A percentile compares a stretch with the other conserved stretches of the same genome.
Evolutionary conservation across 2,113 vertebrate genomes (phyloP).

Genomic region (Eonycteris spelaea): DNA sequence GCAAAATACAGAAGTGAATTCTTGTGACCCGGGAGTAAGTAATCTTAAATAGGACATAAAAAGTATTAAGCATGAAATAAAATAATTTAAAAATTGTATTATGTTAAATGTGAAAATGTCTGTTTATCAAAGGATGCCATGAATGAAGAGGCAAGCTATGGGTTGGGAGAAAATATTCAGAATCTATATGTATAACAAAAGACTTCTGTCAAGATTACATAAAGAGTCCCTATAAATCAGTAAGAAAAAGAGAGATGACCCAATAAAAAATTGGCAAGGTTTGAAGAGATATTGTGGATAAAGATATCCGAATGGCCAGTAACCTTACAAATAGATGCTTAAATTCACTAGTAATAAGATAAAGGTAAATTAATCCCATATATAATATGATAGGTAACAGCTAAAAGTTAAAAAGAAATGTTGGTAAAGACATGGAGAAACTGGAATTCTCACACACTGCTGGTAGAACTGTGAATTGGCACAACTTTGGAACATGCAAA

Average conservation of each 20-base stretch:
- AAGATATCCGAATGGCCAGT: background rate
- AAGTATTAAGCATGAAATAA: background rate
- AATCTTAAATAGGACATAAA: background rate
- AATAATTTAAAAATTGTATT: background rate
- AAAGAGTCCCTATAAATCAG: background rate
- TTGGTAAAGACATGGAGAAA: background rate
- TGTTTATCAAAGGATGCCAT: background rate
- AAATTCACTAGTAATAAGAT: background rate
- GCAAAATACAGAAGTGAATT: background rate
- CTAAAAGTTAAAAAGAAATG: background rate
- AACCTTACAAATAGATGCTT: background rate
- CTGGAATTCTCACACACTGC: background rate
- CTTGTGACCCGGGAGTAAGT: background rate
- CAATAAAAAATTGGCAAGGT: background rate
- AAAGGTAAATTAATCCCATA: background rate
- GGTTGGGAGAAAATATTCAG: background rate
- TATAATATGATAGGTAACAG: background rate
- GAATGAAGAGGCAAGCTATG: background rate
- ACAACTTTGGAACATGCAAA: background rate
- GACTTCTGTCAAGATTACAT: background rate
- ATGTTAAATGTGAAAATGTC: background rate
- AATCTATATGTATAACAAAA: background rate
- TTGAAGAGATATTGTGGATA: background rate
- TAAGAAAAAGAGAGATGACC: background rate
- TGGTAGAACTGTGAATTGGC: background rate